Percentiles rank a stretch among this genome's conserved stretches.
These are phyloP conservation scores for Drosophila arawakana DNA, from an alignment of 1,140 invertebrate genomes.

Conservation along the genomic window DNA sequence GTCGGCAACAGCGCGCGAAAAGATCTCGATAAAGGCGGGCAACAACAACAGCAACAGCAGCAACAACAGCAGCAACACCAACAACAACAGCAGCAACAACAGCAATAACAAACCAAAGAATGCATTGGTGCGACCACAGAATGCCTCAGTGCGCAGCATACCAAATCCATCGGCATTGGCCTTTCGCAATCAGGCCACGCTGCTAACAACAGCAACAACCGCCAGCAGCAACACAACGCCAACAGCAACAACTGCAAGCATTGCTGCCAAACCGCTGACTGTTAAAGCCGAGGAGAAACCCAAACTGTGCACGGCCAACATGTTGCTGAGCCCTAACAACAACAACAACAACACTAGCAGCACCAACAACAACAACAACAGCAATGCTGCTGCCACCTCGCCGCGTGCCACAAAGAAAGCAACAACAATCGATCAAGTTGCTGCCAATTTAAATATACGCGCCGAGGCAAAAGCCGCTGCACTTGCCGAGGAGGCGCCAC, in stretches of 20 bases:
- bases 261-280: conserved; percentile 44
- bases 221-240: conserved; percentile 9
- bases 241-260: conserved; percentile 9
- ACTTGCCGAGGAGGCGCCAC: conserved; percentile 64
- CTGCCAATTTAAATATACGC: conserved; percentile 81
- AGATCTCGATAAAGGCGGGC: conserved; percentile 72
- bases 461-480: conserved; percentile 79
- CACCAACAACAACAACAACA: conserved; percentile 3
- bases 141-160: conserved; percentile 81
- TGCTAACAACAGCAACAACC: background rate
- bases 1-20: conserved; percentile 77
- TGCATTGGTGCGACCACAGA: conserved; percentile 77
- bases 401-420: conserved; percentile 68
- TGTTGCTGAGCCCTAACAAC: conserved; percentile 42
- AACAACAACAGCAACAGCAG: conserved; percentile 20
- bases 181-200: conserved; percentile 76
- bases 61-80: conserved; percentile 13
- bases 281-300: conserved; percentile 54
- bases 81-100: background rate
- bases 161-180: conserved; percentile 83
- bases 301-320: conserved; percentile 37
- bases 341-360: conserved; percentile 17
- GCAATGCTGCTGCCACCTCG: conserved; percentile 54
- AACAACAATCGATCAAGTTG: conserved; percentile 80
- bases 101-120: conserved; percentile 56